Base-by-base conservation (phyloP, 2,888 invertebrate species). In the Pecten maximus region DNA sequence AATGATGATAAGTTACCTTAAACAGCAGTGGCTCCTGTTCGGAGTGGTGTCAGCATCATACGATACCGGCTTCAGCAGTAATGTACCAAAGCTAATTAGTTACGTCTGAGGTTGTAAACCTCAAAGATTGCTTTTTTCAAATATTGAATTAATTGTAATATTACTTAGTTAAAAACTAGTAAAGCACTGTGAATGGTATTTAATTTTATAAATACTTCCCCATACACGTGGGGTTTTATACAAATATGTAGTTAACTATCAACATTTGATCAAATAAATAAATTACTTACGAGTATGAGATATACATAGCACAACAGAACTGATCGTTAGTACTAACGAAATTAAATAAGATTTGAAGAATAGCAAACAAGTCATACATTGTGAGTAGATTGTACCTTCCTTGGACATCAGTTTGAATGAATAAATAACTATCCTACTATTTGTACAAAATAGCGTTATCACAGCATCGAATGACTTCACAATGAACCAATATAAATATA, bases 391-490 rank as follows among this genome's bases (percentile, higher is more conserved):
- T 35, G 74, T 74, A 74, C 74, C 35, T 74, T 54, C 35, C 74
- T 74, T 74, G 74, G 74, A 60, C 60, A 60, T 60, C 60, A 8
- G 60, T 60, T 60, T 60, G 2, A 60, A 74, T 74, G 28, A 74
- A 74, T 74, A 74, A 74, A 74, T 74, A 74, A 74, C 74, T 74
- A 74, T 74, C 74, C 74, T 74, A 74, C 74, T 74, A 74, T 74
- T 74, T 74, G 74, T 74, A 74, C 74, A 74, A 74, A 74, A 74
- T 74, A 74, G 74, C 74, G 35, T 74, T 74, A 74, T 74, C 74
- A 74, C 74, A 74, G 74, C 74, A 74, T 74, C 74, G 35, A 74
- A 74, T 74, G 74, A 74, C 74, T 74, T 35, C 74, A 74, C 2
- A 74, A 74, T 74, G 74, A 74, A 74, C 74, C 74, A 6, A 74